Conservation (phyloP, 2,113 vertebrate genomes). For the Sterna hirundo region DNA sequence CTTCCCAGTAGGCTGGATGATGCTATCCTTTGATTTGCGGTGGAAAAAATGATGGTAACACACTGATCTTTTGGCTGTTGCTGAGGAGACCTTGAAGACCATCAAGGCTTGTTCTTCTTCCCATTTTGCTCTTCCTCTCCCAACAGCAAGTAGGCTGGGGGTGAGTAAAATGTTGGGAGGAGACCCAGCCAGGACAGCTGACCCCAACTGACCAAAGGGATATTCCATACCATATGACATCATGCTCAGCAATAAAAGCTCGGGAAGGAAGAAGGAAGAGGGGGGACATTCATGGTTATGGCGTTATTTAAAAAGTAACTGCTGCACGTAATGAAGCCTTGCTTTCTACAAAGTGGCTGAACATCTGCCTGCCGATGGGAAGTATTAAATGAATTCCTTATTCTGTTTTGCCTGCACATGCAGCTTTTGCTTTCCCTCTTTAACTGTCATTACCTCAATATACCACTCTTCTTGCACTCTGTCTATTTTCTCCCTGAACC, state of each 20-base stretch:
- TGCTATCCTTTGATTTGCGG: background rate
- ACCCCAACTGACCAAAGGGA: background rate
- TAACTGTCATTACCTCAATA: background rate
- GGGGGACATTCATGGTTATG: background rate
- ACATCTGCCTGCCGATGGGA: background rate
- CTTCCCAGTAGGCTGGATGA: background rate
- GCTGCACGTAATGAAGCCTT: background rate
- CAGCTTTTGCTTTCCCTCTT: background rate
- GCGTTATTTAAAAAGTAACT: background rate
- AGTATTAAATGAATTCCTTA: background rate
- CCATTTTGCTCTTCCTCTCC: background rate
- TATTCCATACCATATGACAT: background rate
- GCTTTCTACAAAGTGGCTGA: background rate
- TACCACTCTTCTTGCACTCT: background rate
- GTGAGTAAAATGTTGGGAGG: background rate
- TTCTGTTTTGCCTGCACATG: background rate
- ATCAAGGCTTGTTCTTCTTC: background rate
- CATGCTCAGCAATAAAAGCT: background rate
- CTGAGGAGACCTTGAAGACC: background rate
- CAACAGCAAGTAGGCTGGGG: background rate
- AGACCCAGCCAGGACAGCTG: background rate
- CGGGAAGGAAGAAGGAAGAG: background rate
- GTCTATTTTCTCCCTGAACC: background rate
- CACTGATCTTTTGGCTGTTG: background rate
- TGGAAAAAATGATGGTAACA: background rate